Evolutionary conservation across 2,888 invertebrate genomes (phyloP).

Genomic region (Congeria kusceri): DNA sequence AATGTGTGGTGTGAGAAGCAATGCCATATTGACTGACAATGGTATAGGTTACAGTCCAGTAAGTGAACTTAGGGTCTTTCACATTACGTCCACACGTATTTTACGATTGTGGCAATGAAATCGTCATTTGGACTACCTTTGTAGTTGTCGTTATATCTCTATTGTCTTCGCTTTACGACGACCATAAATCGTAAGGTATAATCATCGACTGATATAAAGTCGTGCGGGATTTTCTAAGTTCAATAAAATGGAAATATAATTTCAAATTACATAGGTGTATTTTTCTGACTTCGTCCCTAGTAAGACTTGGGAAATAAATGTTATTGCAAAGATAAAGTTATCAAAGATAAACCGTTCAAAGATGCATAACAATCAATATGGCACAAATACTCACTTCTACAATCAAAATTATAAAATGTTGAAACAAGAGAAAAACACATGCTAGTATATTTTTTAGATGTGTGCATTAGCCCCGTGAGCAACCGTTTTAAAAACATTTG

Average conservation of each 20-base stretch:
- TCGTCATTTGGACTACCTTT: slow-evolving; percentile 39
- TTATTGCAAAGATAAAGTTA: neutral
- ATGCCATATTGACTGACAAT: too few relatives aligned
- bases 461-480: too few relatives aligned
- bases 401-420: too few relatives aligned
- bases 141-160: slow-evolving; percentile 17
- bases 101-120: slow-evolving; percentile 31
- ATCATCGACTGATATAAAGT: slow-evolving; percentile 34
- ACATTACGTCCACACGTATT: neutral
- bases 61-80: too few relatives aligned
- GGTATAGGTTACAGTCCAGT: too few relatives aligned
- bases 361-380: too few relatives aligned
- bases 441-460: too few relatives aligned
- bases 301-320: neutral
- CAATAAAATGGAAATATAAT: slow-evolving; percentile 38
- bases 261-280: slow-evolving; percentile 44
- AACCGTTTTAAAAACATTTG: too few relatives aligned
- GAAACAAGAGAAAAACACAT: too few relatives aligned
- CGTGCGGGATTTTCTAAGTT: slow-evolving; percentile 28
- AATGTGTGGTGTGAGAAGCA: too few relatives aligned
- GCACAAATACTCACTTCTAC: too few relatives aligned
- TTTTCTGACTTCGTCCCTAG: slow-evolving; percentile 1
- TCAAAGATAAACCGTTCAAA: too few relatives aligned
- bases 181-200: slow-evolving; percentile 43
- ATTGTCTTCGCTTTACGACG: slow-evolving; percentile 44